Evolutionary conservation across 2,113 vertebrate species (phyloP).

Genomic region (Axis porcinus): DNA sequence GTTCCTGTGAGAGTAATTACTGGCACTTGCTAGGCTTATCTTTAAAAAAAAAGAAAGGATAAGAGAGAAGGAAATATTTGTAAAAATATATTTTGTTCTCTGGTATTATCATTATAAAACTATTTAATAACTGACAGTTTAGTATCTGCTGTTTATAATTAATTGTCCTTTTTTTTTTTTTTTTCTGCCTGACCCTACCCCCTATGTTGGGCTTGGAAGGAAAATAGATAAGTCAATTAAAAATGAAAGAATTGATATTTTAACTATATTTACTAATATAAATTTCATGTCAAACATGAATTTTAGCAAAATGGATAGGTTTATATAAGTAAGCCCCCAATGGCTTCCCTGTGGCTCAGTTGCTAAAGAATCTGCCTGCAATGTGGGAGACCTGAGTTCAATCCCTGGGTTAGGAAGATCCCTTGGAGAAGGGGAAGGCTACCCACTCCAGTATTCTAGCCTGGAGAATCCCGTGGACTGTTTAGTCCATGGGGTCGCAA

Average conservation of each 20-base stretch:
- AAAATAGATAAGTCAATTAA: not conserved
- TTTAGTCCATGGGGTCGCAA: not conserved
- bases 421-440: not conserved
- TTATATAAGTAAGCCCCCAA: not conserved
- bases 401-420: not conserved
- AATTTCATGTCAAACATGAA: not conserved
- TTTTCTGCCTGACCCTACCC: not conserved
- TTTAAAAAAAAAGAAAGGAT: constrained; percentile 7
- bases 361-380: not conserved
- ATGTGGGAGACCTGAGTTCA: not conserved
- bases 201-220: not conserved
- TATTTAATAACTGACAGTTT: not conserved
- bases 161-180: not conserved
- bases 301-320: constrained; percentile 13
- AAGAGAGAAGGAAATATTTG: not conserved
- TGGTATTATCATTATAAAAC: not conserved
- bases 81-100: not conserved
- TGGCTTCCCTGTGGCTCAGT: not conserved
- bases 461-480: not conserved
- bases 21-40: not conserved
- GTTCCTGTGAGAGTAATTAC: constrained; percentile 9
- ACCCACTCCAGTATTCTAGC: not conserved
- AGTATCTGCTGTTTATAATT: not conserved
- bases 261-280: not conserved
- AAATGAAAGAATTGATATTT: not conserved